Conservation (phyloP, 2,888 invertebrate genomes). For the Tachina grossa region DNA sequence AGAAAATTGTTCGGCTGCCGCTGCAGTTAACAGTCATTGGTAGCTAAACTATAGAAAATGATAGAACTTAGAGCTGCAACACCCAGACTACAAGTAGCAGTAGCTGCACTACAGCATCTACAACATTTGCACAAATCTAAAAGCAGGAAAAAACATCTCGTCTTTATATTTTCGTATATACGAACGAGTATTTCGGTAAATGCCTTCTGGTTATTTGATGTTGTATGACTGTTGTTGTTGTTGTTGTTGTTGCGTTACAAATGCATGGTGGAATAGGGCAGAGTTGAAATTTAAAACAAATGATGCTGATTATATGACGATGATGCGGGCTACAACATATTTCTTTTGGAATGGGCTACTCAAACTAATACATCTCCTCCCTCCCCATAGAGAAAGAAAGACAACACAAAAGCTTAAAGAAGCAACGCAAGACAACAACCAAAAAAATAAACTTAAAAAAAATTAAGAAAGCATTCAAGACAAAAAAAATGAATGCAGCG, state of each 20-base stretch:
- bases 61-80: conserved; percentile 42
- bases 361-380: neutral
- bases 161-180: neutral
- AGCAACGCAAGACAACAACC: conserved; percentile 50
- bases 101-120: conserved; percentile 35
- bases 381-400: conserved; percentile 4
- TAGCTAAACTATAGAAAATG: conserved; percentile 46
- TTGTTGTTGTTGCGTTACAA: conserved; percentile 40
- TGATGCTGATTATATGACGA: conserved; percentile 56
- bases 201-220: conserved; percentile 70
- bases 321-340: conserved; percentile 39
- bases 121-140: conserved; percentile 34
- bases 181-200: conserved; percentile 59
- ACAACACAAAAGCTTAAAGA: conserved; percentile 36
- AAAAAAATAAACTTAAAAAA: conserved; percentile 22
- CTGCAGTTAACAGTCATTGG: conserved; percentile 58
- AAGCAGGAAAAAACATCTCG: conserved; percentile 38
- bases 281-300: conserved; percentile 70
- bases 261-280: conserved; percentile 61
- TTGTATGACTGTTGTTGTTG: conserved; percentile 46
- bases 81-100: conserved; percentile 30
- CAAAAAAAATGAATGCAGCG: conserved; percentile 39
- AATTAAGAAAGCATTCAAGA: neutral
- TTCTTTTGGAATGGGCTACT: conserved; percentile 21
- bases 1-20: conserved; percentile 22